Base-by-base conservation (phyloP, 2,888 invertebrate genomes). In the Hetaerina titia region DNA sequence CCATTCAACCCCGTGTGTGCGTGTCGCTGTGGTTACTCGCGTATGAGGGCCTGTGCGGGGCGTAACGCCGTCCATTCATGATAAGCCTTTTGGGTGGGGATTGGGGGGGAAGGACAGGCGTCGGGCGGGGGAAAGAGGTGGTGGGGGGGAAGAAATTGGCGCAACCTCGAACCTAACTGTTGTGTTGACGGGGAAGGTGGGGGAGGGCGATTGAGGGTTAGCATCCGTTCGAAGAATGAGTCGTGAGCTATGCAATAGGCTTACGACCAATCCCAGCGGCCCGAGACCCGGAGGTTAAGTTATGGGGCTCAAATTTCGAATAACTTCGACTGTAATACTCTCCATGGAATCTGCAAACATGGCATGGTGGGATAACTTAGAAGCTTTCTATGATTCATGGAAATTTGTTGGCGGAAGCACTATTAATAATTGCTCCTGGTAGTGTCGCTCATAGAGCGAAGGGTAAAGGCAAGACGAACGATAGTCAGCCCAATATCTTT, bases 121-220 rank as follows among this genome's bases (percentile, higher is more conserved):
- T 81, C 17, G 2, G n/a, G 69, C n/a, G 2, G 69, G 15, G 22
- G 22, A 22, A 69, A n/a, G 69, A n/a, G 69, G 25, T 31, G 31
- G 22, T 31, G 31, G 81, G 0, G 31, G 31, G 74, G 69, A 25
- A 81, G 81, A 81, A 81, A 81, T 81, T 81, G 81, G 81, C 81
- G 81, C 81, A 81, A 31, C 81, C 25, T 81, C 81, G 31, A 31
- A 81, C 81, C 81, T 81, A 81, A 81, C 81, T 81, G 81, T 81
- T 81, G 81, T 31, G 9, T 15, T 81, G 81, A 81, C 81, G 31
- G 81, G 81, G 69, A 45, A 4, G 45, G 45, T 4, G 2, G 45
- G 45, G 45, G 45, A 45, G 45, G 45, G 25, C 13, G 81, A 60
- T 2, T 25, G 81, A 31, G 25, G 31, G 22, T 2, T 25, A n/a